These are phyloP conservation scores for Astropecten irregularis DNA, from an alignment of 53 echinoderm and acorn worm genomes.

Conservation along the genomic window DNA sequence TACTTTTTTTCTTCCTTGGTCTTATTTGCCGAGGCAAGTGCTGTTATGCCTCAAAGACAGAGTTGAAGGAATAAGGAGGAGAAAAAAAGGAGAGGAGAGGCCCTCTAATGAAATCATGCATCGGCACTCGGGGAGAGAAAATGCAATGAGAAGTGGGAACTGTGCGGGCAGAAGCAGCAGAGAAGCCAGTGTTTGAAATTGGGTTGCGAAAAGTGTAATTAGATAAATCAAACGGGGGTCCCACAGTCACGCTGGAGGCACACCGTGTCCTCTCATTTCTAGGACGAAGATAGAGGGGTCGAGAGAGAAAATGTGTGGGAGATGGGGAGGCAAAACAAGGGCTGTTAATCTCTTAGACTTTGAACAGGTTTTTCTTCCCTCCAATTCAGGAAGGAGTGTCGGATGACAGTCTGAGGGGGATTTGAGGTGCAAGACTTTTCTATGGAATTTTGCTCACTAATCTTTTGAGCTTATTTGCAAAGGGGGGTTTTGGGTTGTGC, in stretches of 20 bases:
- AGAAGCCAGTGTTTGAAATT: conserved; percentile 38
- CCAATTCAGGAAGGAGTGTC: conserved; percentile 1
- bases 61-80: background rate
- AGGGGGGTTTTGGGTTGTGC: background rate
- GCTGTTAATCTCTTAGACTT: too few species aligned
- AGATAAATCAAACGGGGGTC: conserved; percentile 27
- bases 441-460: background rate
- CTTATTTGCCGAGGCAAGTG: background rate
- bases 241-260: conserved; percentile 17
- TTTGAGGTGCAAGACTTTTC: conserved; percentile 39
- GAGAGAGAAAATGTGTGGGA: background rate
- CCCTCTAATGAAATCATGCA: conserved; percentile 44
- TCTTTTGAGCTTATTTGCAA: background rate
- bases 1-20: background rate
- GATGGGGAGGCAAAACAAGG: too few species aligned
- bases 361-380: background rate
- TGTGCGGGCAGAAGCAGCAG: background rate
- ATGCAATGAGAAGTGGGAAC: conserved; percentile 11
- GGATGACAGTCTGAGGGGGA: background rate
- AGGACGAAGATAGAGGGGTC: background rate
- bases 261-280: conserved; percentile 33
- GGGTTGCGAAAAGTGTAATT: conserved; percentile 47
- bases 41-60: conserved; percentile 41
- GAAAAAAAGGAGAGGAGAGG: background rate
- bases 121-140: conserved; percentile 9